These are phyloP conservation scores for Linyphia triangularis DNA, from an alignment of 2,888 invertebrate species.

Conservation along the genomic window DNA sequence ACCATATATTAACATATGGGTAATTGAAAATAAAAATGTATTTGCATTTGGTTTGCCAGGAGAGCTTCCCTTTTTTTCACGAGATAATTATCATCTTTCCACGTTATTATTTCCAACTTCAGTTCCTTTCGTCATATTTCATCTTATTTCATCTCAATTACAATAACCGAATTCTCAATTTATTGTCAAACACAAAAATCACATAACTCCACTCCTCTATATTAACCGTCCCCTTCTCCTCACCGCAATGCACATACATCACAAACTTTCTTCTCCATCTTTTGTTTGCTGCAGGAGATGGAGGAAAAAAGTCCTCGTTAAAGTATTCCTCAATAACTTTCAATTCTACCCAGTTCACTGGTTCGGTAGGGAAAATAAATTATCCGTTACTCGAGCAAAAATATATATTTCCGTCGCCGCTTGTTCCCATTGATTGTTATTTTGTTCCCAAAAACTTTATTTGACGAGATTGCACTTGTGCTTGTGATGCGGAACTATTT, in stretches of 20 bases:
- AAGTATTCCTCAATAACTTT: conserved; percentile 45
- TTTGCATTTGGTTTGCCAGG: too few species aligned
- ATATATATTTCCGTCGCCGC: conserved; percentile 38
- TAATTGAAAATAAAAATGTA: too few species aligned
- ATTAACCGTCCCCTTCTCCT: not conserved
- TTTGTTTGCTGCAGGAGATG: conserved; percentile 8
- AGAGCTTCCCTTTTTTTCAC: too few species aligned
- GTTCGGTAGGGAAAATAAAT: conserved; percentile 23
- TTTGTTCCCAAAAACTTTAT: conserved; percentile 20
- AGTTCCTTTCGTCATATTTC: too few species aligned
- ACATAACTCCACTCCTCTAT: not conserved
- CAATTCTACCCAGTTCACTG: conserved; percentile 4
- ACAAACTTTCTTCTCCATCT: not conserved
- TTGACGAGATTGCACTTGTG: conserved; percentile 25
- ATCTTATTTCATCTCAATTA: too few species aligned
- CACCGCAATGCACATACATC: not conserved
- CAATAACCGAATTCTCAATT: not conserved
- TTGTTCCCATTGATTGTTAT: conserved; percentile 24
- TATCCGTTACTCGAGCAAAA: conserved; percentile 1
- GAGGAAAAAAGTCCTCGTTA: conserved; percentile 18
- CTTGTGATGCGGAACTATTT: conserved; percentile 32
- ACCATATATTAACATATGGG: too few species aligned
- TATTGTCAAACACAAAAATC: not conserved
- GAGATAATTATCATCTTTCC: too few species aligned
- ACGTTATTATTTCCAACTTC: too few species aligned